Evolutionary conservation across 2,797 vertebrate species (phyloP).

Genomic region (Poliocrania exsul): DNA sequence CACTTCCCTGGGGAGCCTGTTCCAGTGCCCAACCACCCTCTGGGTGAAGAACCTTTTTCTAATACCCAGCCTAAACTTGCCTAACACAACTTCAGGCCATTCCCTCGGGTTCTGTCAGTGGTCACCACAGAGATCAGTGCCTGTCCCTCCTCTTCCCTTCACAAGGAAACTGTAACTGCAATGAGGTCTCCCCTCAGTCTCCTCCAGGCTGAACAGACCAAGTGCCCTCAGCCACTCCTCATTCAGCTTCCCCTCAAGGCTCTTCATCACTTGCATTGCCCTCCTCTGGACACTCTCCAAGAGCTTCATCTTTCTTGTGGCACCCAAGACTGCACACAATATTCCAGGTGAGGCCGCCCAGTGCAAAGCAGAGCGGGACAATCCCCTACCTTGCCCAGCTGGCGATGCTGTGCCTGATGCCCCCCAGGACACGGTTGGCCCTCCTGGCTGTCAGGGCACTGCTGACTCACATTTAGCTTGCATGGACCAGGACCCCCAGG

Average conservation of each 20-base stretch:
- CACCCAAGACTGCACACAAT: neutral
- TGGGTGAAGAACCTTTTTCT: neutral
- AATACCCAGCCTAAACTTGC: neutral
- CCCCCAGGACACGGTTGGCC: neutral
- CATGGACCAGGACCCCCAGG: too few relatives aligned
- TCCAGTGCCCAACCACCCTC: rapidly evolving
- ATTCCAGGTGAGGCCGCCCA: neutral
- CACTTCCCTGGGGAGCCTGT: neutral
- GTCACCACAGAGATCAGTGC: neutral
- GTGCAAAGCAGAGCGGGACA: neutral
- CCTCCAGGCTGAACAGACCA: neutral
- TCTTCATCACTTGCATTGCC: neutral
- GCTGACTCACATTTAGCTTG: neutral
- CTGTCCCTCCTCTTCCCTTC: neutral
- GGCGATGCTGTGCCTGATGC: neutral
- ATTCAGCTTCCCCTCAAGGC: neutral
- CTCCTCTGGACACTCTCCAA: neutral
- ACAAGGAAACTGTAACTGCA: neutral
- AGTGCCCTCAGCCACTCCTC: rapidly evolving
- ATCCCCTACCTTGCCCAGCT: neutral
- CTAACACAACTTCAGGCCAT: rapidly evolving
- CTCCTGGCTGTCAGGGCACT: neutral
- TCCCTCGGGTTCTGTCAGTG: neutral
- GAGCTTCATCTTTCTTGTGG: neutral
- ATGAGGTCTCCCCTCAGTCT: neutral